Base-by-base conservation (phyloP, 2,888 invertebrate genomes). In the Andrena bucephala region DNA sequence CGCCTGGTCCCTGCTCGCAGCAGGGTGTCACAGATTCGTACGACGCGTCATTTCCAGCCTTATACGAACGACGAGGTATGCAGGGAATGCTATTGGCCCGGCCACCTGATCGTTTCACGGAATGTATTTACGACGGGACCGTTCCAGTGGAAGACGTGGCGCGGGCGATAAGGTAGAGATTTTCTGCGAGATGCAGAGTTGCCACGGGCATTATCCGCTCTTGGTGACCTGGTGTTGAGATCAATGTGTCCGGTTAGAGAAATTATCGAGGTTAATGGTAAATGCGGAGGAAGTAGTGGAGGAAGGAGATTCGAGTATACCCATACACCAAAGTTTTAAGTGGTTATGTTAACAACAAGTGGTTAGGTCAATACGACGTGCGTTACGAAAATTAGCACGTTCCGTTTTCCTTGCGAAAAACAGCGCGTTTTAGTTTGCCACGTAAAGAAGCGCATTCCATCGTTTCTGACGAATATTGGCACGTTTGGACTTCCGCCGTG, bases 1-100 rank as follows among this genome's bases (percentile, higher is more conserved):
- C 89, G 77, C 76, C 60, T 27, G 50, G 75, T 27, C 52, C 63
- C 36, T 54, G 72, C 42, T 57, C 72, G 59, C 62, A 69, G 66
- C 33, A 65, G 50, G 27, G 62, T 66, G 79, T 74, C 66, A 66
- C 73, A 50, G 81, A 76, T 75, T 81, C 71, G 31, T 36, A 57
- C 59, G 66, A 83, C 20, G 60, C 73, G 52, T 60, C 69, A 59
- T 24, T 81, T 77, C 66, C 75, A 71, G 69, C 62, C 68, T 84
- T 77, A 59, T 79, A 79, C 74, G 36, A 70, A 50, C 77, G 73
- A 86, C 60, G 65, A 65, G 78, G 73, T 77, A 81, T 60, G 76
- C 79, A 36, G 4, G 79, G 79, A 85, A 86, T 85, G 85, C 82
- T 63, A 81, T 86, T 81, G 36, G 71, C 77, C 36, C 50, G 70